A percentile compares a stretch with the other conserved stretches of the same genome.
Conservation (phyloP, 1,140 invertebrate genomes). For the Tenebrio molitor region DNA sequence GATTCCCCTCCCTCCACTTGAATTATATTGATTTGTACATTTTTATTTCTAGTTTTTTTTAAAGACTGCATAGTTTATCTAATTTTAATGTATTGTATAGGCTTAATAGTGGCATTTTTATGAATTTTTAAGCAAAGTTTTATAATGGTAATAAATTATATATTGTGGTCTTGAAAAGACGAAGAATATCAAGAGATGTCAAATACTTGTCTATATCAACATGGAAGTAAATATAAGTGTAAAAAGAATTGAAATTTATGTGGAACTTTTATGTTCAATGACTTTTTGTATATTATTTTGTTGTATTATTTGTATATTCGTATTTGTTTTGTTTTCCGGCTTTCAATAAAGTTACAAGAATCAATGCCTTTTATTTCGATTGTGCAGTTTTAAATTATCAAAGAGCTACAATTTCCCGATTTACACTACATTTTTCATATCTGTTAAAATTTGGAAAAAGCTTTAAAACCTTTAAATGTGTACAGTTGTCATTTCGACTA, state of each 20-base stretch:
- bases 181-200: conserved; percentile 6
- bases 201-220: background rate
- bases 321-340: conserved; percentile 36
- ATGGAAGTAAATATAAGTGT: conserved; percentile 13
- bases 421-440: too few relatives aligned
- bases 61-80: conserved; percentile 50
- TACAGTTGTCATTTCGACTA: too few relatives aligned
- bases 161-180: conserved; percentile 13
- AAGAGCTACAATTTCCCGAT: too few relatives aligned
- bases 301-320: conserved; percentile 43
- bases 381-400: too few relatives aligned
- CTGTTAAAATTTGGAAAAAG: too few relatives aligned
- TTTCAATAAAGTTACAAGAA: conserved; percentile 32
- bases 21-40: conserved; percentile 39
- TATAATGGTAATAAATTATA: conserved; percentile 17
- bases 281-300: conserved; percentile 31
- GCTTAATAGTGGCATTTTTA: conserved; percentile 48
- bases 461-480: too few relatives aligned
- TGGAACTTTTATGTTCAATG: conserved; percentile 14
- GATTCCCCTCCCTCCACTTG: conserved; percentile 28
- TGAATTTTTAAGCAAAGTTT: conserved; percentile 33
- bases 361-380: too few relatives aligned
- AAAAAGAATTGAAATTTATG: conserved; percentile 22
- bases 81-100: conserved; percentile 36
- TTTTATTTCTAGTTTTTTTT: conserved; percentile 39